Base-by-base conservation (phyloP, 2,113 vertebrate species). In the Xyliphius kryptos region DNA sequence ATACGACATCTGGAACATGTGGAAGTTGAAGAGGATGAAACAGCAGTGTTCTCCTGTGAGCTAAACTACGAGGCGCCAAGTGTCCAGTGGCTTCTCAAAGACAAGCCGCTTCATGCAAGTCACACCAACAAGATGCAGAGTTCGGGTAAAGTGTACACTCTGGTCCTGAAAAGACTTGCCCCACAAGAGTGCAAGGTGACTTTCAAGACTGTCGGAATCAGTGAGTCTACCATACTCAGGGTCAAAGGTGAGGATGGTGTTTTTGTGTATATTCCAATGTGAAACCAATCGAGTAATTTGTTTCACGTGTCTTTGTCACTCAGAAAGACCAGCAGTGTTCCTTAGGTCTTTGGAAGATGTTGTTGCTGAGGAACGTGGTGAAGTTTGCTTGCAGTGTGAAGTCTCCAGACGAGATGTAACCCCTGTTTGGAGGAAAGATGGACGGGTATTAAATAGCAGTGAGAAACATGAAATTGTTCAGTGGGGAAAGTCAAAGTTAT, bases 171-270 rank as follows among this genome's bases (percentile, higher is more conserved):
- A 66, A 87, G 85, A 3, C 85, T 93, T 21, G 75, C 79, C 10
- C 82, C 76, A 2, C 87, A 89, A 20, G 86, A 94, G 1, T 70
- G 95, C 70, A 88, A 71, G 0, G 78, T 98, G 70, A 77, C 79
- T 0, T 82, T 91, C 65, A 91, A 88, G 67, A 88, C 89, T 1
- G 80, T 87, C 10, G 89, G 87, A 40, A 81, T 93, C 70, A 83
- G 73, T 0, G 86, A 90, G 63, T 87, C 77, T 0, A 89, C 79
- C 15, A 65, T 1, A 6, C 86, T 98, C 51, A 89, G 82, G 56
- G 92, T 98, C 71, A 93, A 84, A 91, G 94, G 95, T 98, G 73
- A 83, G 90, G 5, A 51, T n/a, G n/a, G n/a, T n/a, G n/a, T n/a
- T n/a, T n/a, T n/a, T n/a, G n/a, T n/a, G n/a, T n/a, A n/a, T n/a